These are phyloP conservation scores for Lepidurus couesii DNA, from an alignment of 1,140 invertebrate species.

Conservation along the genomic window DNA sequence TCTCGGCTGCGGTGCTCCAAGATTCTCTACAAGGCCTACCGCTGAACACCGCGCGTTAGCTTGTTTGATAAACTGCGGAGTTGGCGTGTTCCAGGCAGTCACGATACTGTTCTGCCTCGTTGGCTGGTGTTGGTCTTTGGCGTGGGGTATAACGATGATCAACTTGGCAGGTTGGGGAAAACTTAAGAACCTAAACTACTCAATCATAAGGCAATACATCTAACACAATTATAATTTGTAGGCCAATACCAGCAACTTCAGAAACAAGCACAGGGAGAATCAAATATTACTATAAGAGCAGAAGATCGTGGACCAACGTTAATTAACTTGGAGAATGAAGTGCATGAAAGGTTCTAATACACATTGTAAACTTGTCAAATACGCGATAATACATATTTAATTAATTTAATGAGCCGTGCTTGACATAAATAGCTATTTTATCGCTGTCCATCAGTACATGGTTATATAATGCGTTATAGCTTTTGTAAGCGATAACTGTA, in stretches of 20 bases:
- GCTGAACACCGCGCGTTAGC: slow-evolving; percentile 63
- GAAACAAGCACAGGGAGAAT: not conserved
- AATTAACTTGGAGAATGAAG: not conserved
- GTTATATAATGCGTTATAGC: too few relatives aligned
- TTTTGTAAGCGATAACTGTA: too few relatives aligned
- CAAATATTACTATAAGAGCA: not conserved
- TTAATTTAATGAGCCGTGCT: not conserved
- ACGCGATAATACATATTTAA: not conserved
- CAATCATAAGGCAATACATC: not conserved
- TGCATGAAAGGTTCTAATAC: not conserved
- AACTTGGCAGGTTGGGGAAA: slow-evolving; percentile 61
- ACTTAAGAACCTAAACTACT: not conserved
- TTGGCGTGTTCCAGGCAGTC: slow-evolving; percentile 79
- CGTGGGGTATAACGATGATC: slow-evolving; percentile 89
- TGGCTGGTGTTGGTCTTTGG: slow-evolving; percentile 95
- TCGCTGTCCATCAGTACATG: too few relatives aligned
- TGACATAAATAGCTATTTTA: too few relatives aligned
- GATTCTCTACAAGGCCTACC: slow-evolving; percentile 69
- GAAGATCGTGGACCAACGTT: not conserved
- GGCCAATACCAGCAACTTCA: not conserved
- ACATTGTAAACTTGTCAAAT: not conserved
- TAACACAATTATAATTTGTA: not conserved
- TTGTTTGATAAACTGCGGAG: slow-evolving; percentile 74
- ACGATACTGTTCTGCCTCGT: slow-evolving; percentile 91
- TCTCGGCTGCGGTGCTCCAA: slow-evolving; percentile 77